Conservation (phyloP, 2,797 vertebrate species). For the Protonibea diacanthus region DNA sequence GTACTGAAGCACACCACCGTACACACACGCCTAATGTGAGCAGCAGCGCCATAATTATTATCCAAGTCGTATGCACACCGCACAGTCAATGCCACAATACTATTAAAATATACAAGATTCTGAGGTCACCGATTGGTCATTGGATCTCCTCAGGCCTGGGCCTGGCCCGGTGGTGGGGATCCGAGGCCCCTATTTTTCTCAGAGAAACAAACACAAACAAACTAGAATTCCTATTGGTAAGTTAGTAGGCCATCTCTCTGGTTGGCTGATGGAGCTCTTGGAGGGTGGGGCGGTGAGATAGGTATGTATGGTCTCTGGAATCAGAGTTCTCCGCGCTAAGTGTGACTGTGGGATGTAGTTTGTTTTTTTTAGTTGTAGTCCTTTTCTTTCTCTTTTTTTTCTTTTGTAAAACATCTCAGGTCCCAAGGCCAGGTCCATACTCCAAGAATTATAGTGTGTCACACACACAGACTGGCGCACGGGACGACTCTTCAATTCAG, state of each 20-base stretch:
- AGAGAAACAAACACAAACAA: constrained; percentile 80
- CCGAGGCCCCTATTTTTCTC: constrained; percentile 72
- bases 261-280: constrained; percentile 66
- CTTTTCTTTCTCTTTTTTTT: constrained; percentile 46
- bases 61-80: constrained; percentile 75
- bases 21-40: constrained; percentile 74
- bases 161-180: no score
- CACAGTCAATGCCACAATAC: constrained; percentile 57
- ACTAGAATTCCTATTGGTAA: constrained; percentile 81
- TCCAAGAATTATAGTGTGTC: constrained; percentile 60
- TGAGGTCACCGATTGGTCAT: constrained; percentile 81
- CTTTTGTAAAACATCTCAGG: constrained; percentile 47
- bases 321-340: constrained; percentile 69
- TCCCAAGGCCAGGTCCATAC: constrained; percentile 65
- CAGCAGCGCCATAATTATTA: constrained; percentile 83
- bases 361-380: constrained; percentile 40
- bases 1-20: constrained; percentile 77
- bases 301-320: constrained; percentile 68
- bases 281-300: constrained; percentile 54
- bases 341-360: constrained; percentile 52
- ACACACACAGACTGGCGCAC: constrained; percentile 44
- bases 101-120: constrained; percentile 90
- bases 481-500: constrained; percentile 59
- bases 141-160: constrained; percentile 68
- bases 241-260: constrained; percentile 79